Conservation (phyloP, 2,113 vertebrate genomes). For the Semnornis frantzii region DNA sequence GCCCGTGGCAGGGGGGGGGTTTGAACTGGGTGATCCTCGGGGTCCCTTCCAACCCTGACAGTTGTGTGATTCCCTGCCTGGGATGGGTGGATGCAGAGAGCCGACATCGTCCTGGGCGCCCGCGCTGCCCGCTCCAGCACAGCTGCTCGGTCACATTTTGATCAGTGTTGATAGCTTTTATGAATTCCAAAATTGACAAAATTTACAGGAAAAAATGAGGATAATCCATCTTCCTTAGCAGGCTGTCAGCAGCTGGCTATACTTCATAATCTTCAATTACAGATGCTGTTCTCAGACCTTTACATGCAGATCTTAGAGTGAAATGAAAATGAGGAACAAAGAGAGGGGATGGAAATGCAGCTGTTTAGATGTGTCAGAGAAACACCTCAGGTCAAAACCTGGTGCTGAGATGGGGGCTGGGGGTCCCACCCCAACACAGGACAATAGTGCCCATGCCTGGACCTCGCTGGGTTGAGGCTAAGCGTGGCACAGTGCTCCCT, state of each 20-base stretch:
- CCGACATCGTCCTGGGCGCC: neutral
- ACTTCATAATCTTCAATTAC: slow-evolving; percentile 99
- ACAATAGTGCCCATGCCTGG: too few species aligned
- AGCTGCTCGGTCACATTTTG: slow-evolving; percentile 89
- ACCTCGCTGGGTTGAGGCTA: too few species aligned
- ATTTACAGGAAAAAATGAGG: slow-evolving; percentile 99
- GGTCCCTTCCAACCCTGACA: too few species aligned
- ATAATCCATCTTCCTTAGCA: slow-evolving; percentile 99
- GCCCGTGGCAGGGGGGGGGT: too few species aligned
- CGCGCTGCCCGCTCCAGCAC: slow-evolving; percentile 75
- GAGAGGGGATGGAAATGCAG: slow-evolving; percentile 79
- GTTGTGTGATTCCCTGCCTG: too few species aligned
- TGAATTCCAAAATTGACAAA: slow-evolving; percentile 99
- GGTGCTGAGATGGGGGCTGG: slow-evolving; percentile 74
- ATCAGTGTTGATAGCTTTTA: slow-evolving; percentile 95
- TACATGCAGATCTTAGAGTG: slow-evolving; percentile 90
- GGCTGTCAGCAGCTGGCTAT: slow-evolving; percentile 99
- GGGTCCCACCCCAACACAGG: neutral
- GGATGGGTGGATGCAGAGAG: neutral
- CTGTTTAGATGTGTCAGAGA: slow-evolving; percentile 85
- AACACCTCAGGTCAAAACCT: slow-evolving; percentile 79
- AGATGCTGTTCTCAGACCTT: slow-evolving; percentile 89
- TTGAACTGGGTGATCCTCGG: too few species aligned
- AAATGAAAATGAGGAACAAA: slow-evolving; percentile 91
- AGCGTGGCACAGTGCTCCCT: too few species aligned